phyloP scores from a whole-genome alignment of 1,140 invertebrate genomes.

The Propsilocerus akamusi region DNA sequence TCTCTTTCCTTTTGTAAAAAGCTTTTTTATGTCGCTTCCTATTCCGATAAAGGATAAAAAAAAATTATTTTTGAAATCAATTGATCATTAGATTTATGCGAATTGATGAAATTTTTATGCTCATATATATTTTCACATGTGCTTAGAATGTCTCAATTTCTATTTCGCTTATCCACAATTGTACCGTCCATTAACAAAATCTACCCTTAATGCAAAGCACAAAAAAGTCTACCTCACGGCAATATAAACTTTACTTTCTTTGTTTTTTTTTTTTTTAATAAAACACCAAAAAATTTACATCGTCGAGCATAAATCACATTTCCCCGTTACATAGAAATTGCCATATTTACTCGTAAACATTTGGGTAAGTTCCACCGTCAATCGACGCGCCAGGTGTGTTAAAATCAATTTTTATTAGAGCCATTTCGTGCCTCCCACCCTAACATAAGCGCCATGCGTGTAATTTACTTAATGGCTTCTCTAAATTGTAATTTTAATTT shows the following conservation, averaged over 20 bases:
- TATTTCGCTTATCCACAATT: no score
- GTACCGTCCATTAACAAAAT: no score
- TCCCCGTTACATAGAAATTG: neutral
- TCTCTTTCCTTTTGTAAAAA: neutral
- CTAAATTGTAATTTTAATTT: no score
- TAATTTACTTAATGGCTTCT: conserved; percentile 2
- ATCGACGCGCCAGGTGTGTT: neutral
- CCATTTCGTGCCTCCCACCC: no score
- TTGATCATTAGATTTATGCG: neutral
- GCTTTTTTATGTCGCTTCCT: neutral
- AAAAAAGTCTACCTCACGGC: no score
- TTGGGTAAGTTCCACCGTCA: no score
- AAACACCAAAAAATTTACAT: neutral
- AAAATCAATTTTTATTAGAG: conserved; percentile 3
- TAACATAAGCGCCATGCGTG: no score
- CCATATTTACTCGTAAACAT: neutral
- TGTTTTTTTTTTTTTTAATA: conserved; percentile 2
- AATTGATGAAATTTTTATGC: neutral
- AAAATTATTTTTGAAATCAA: neutral
- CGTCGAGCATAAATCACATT: neutral
- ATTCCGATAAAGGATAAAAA: neutral
- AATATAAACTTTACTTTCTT: no score
- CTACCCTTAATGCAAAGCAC: no score
- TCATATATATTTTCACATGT: no score
- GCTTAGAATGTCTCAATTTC: no score